Evolutionary conservation across 1,140 invertebrate genomes (phyloP).

Genomic region (Micrasema minimum): DNA sequence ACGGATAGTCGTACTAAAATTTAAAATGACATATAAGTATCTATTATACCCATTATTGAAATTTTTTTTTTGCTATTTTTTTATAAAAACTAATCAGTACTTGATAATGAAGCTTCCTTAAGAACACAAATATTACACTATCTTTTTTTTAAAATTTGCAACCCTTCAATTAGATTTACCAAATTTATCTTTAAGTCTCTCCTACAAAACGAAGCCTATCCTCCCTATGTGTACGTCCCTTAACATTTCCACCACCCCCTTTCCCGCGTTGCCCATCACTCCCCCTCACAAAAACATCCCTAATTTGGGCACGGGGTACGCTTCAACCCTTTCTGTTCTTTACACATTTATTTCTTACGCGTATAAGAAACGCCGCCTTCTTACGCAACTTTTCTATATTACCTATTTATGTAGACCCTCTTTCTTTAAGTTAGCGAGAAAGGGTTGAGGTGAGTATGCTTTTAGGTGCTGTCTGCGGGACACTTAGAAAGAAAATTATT

Average conservation of each 20-base stretch:
- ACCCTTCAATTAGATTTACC: conserved; percentile 25
- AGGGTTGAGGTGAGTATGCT: conserved; percentile 44
- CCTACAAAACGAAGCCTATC: conserved; percentile 18
- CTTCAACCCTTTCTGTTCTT: conserved; percentile 54
- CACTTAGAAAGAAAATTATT: no score
- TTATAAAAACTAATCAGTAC: no score
- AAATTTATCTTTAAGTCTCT: conserved; percentile 32
- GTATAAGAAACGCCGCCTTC: conserved; percentile 54
- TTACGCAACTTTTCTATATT: conserved; percentile 55
- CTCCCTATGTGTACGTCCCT: conserved; percentile 34
- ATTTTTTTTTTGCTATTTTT: no score
- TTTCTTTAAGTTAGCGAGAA: conserved; percentile 53
- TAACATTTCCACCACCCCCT: conserved; percentile 33
- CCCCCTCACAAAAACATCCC: conserved; percentile 53
- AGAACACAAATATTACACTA: no score
- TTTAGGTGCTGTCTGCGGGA: conserved; percentile 23
- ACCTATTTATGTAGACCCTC: conserved; percentile 54
- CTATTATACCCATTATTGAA: no score
- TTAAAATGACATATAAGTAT: no score
- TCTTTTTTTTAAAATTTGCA: no score
- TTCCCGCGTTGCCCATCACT: conserved; percentile 26
- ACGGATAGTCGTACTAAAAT: no score
- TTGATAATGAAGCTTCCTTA: no score
- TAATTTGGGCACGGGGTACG: conserved; percentile 54
- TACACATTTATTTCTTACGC: conserved; percentile 55